Evolutionary conservation across 2,113 vertebrate species (phyloP), one percentile per base, ranked within the genome.

Genomic region (Psilopsiagon aymara): DNA sequence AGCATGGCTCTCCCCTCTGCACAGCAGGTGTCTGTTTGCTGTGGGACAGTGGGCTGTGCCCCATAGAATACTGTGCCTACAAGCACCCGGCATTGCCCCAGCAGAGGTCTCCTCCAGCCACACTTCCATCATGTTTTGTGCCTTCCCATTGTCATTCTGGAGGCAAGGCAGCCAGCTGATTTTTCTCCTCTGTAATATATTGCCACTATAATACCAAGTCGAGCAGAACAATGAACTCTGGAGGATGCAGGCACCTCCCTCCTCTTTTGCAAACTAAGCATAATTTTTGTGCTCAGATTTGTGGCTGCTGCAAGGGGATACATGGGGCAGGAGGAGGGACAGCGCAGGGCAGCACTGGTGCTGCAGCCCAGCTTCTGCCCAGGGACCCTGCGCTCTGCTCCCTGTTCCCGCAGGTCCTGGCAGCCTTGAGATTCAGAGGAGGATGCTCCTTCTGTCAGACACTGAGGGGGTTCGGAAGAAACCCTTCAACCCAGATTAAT

Each of bases 141-240:
- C 47, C 39, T 88, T 31, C 24, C 90, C 79, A 68, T 96, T 96
- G 90, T 90, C 95, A 88, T 90, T 91, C 84, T 25, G 66, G 47
- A 94, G 68, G 88, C 73, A 49, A 31, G 1, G 41, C 95, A 71
- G 86, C 35, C 92, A 74, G 92, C 79, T 83, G 96, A 94, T 94
- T 95, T 94, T 79, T 92, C 94, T 80, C 76, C 63, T 80, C 89
- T 41, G 86, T 93, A 92, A 96, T 86, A 95, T 94, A 94, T 94
- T 88, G 92, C 95, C 70, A 37, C 96, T 91, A 91, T 97, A 95
- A 96, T 92, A 90, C 86, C 92, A 90, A 91, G 89, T 89, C 85
- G 92, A 86, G 96, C 97, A 96, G 97, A 96, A 96, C 96, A 95
- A 95, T 92, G 95, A 96, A 96, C 96, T 96, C 92, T 68, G 70